phyloP scores from a whole-genome alignment of 2,888 invertebrate genomes.

The Kuschelorhynchus macadamiae region DNA sequence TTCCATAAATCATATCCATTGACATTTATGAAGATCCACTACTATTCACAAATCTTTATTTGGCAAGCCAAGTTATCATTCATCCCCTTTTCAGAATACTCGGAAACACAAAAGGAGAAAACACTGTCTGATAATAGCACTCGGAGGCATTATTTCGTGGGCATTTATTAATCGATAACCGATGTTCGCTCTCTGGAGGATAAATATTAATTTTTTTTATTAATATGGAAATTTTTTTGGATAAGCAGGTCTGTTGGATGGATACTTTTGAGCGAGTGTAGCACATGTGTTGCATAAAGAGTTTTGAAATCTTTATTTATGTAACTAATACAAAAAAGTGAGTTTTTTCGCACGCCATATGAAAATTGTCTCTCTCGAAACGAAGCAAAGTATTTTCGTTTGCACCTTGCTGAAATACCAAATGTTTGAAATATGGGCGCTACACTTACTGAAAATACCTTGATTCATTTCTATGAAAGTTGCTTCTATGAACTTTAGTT shows the following conservation, averaged over 20 bases:
- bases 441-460: no score
- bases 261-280: no score
- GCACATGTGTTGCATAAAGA: no score
- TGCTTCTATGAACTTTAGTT: no score
- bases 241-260: not conserved
- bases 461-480: no score
- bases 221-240: slow-evolving; percentile 10
- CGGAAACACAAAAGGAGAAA: slow-evolving; percentile 44
- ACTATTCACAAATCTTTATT: slow-evolving; percentile 51
- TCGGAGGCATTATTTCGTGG: slow-evolving; percentile 27
- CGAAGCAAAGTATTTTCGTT: no score
- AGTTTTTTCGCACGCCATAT: no score
- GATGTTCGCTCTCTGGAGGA: slow-evolving; percentile 31
- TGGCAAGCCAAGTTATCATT: slow-evolving; percentile 47
- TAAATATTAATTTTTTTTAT: slow-evolving; percentile 26
- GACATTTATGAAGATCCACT: slow-evolving; percentile 51
- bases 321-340: no score
- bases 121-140: slow-evolving; percentile 45
- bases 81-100: slow-evolving; percentile 45
- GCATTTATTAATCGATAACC: slow-evolving; percentile 40
- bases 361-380: no score
- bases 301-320: no score
- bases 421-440: no score
- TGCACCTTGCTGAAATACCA: no score
- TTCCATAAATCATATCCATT: slow-evolving; percentile 49